phyloP scores from a whole-genome alignment of 1,140 invertebrate genomes.

The Prorops nasuta region DNA sequence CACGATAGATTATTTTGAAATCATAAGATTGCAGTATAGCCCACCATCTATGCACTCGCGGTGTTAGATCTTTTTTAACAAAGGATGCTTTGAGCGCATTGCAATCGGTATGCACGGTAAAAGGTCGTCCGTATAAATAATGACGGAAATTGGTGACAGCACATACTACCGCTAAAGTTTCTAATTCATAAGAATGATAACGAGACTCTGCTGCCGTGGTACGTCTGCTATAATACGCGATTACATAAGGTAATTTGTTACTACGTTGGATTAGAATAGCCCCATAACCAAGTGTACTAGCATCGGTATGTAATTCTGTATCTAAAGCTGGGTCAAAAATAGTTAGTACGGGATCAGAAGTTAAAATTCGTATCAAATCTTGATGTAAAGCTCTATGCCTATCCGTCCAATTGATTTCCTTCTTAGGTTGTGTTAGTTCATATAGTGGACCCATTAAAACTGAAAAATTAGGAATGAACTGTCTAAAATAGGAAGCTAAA shows the following conservation, averaged over 20 bases:
- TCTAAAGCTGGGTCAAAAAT: not conserved
- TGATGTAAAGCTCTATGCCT: not conserved
- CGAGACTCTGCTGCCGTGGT: not conserved
- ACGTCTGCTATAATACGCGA: not conserved
- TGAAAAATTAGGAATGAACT: not conserved
- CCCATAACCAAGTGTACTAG: not conserved
- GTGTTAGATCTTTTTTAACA: not conserved
- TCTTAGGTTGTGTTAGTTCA: not conserved
- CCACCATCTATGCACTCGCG: not conserved
- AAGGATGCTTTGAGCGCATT: not conserved
- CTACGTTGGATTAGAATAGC: not conserved
- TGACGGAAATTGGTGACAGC: not conserved
- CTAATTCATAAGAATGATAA: not conserved
- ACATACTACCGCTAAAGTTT: not conserved
- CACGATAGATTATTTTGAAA: not conserved
- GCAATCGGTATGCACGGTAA: not conserved
- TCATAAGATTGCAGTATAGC: not conserved
- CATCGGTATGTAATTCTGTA: not conserved
- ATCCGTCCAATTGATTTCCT: not conserved
- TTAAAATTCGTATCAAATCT: not conserved
- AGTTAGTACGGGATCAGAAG: not conserved
- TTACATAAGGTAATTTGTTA: not conserved
- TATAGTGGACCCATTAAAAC: not conserved
- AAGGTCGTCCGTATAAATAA: not conserved
- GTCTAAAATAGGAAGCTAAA: not conserved